Conservation (phyloP, 64 coral and sea anemone species). For the Stylophora pistillata region DNA sequence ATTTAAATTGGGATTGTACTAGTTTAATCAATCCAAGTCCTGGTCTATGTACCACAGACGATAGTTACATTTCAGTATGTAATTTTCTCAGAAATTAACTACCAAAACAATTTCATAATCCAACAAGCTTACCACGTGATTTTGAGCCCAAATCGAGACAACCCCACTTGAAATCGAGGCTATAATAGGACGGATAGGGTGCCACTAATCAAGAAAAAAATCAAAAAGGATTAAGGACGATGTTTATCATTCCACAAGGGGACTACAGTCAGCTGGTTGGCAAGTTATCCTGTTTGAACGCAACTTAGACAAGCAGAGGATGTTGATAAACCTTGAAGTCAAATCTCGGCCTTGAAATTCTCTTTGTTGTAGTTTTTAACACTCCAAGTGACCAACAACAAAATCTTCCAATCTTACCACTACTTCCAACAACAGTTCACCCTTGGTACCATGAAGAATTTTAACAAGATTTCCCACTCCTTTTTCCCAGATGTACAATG, state of each 20-base stretch:
- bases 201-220: conserved; percentile 73
- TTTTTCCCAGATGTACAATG: conserved; percentile 98
- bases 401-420: conserved; percentile 56
- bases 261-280: too few relatives aligned
- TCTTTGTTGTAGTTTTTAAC: too few relatives aligned
- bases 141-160: conserved; percentile 98
- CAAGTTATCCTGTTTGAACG: too few relatives aligned
- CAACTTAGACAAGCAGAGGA: too few relatives aligned
- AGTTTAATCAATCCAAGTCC: background rate
- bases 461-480: conserved; percentile 98
- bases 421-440: conserved; percentile 92
- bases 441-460: conserved; percentile 98
- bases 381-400: too few relatives aligned
- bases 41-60: too few relatives aligned
- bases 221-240: background rate
- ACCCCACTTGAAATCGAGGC: conserved; percentile 97
- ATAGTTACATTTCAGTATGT: too few relatives aligned
- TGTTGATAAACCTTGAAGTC: too few relatives aligned
- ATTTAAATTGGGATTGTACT: background rate
- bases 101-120: too few relatives aligned
- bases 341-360: too few relatives aligned
- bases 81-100: too few relatives aligned
- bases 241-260: too few relatives aligned
- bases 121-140: conserved; percentile 87
- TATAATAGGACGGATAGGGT: conserved; percentile 98